phyloP scores from a whole-genome alignment of 2,113 vertebrate species.

The Macrotis lagotis region DNA sequence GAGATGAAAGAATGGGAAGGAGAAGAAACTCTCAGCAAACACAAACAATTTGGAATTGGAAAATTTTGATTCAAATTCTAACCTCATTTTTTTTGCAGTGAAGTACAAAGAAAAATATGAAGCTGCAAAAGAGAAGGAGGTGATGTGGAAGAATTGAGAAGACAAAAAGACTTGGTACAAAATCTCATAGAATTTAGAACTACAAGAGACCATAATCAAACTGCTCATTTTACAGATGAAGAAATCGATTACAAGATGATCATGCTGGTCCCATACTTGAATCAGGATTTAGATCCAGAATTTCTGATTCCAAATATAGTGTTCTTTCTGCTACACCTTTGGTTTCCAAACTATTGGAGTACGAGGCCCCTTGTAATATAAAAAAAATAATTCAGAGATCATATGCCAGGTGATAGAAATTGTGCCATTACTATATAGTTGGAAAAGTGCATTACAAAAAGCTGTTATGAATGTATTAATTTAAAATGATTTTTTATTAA shows the following conservation, averaged over 20 bases:
- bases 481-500: neutral
- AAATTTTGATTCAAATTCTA: neutral
- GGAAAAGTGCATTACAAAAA: neutral
- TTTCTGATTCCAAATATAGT: neutral
- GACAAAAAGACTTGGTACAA: neutral
- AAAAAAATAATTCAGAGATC: neutral
- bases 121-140: neutral
- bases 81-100: neutral
- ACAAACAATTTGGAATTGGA: neutral
- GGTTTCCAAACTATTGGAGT: neutral
- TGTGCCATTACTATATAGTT: neutral
- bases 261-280: neutral
- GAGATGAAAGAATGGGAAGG: neutral
- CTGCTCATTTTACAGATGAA: neutral
- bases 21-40: neutral
- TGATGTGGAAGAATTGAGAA: neutral
- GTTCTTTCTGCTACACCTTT: neutral
- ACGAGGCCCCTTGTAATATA: neutral
- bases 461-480: neutral
- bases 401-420: neutral
- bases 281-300: neutral
- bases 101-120: neutral
- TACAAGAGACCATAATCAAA: neutral
- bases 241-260: neutral
- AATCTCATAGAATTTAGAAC: neutral